A percentile compares a stretch with the other conserved stretches of the same genome.
Conservation (phyloP, 2,888 invertebrate species). For the Phyllotreta cruciferae region DNA sequence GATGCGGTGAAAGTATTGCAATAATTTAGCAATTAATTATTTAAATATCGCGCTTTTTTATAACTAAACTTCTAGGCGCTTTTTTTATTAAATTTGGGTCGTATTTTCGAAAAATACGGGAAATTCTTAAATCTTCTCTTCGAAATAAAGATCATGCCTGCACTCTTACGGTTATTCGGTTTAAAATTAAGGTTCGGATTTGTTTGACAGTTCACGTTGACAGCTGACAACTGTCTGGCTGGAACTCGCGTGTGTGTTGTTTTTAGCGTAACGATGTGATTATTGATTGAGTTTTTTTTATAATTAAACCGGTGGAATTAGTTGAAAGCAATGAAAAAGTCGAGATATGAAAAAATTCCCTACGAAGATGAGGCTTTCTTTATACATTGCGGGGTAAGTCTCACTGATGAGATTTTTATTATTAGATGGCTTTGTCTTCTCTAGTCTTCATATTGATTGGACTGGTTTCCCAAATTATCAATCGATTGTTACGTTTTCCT, state of each 20-base stretch:
- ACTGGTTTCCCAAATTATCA: constrained; percentile 13
- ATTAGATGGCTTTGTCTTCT: constrained; percentile 22
- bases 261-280: constrained; percentile 33
- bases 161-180: too few relatives aligned
- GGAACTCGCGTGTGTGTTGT: constrained; percentile 30
- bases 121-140: too few relatives aligned
- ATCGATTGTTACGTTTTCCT: constrained; percentile 22
- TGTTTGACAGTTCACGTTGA: neutral
- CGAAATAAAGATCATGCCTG: too few relatives aligned
- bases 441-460: constrained; percentile 13
- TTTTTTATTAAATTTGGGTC: too few relatives aligned
- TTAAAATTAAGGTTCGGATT: too few relatives aligned
- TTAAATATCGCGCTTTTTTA: too few relatives aligned
- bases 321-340: constrained; percentile 32
- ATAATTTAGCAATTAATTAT: too few relatives aligned
- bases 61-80: too few relatives aligned
- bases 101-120: too few relatives aligned
- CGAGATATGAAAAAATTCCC: constrained; percentile 33
- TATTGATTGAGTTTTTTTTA: constrained; percentile 31
- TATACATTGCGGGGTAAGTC: constrained; percentile 31
- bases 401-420: constrained; percentile 5
- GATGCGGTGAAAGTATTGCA: too few relatives aligned
- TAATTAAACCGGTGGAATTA: constrained; percentile 30
- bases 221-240: constrained; percentile 9
- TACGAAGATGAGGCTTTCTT: constrained; percentile 28